Percentiles rank a stretch among this genome's conserved stretches.
Conservation (phyloP, 2,797 vertebrate genomes). For the Malacoctenus gilli region DNA sequence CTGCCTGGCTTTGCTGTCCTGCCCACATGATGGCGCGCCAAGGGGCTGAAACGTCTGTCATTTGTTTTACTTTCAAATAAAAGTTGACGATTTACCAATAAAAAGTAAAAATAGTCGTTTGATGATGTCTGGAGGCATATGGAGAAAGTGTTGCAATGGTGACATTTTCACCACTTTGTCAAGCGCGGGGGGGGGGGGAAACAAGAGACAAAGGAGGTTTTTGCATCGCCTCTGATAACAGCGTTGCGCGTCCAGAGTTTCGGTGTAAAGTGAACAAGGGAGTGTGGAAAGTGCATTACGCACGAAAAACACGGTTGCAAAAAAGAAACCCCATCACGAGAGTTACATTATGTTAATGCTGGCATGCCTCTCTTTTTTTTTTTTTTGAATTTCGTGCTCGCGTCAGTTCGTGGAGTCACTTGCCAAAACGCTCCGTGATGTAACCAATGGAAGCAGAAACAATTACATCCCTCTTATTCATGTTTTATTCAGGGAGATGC, state of each 20-base stretch:
- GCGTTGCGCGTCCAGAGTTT: slow-evolving; percentile 7
- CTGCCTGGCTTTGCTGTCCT: slow-evolving; percentile 81
- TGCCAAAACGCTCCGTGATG: slow-evolving; percentile 29
- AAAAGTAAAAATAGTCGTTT: slow-evolving; percentile 79
- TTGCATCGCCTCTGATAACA: slow-evolving; percentile 31
- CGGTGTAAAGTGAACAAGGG: slow-evolving; percentile 13
- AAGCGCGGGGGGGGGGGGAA: slow-evolving; percentile 53
- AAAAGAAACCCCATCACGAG: neutral
- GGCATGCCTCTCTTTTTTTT: neutral
- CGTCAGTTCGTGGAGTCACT: neutral
- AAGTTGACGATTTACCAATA: slow-evolving; percentile 83
- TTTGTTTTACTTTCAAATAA: slow-evolving; percentile 84
- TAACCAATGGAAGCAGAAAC: slow-evolving; percentile 25
- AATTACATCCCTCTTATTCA: slow-evolving; percentile 5
- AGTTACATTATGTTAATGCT: slow-evolving; percentile 9
- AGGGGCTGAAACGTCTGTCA: slow-evolving; percentile 81
- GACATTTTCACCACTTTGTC: slow-evolving; percentile 62
- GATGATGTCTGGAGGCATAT: slow-evolving; percentile 78
- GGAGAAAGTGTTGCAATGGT: slow-evolving; percentile 67
- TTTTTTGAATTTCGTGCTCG: no score
- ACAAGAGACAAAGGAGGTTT: slow-evolving; percentile 47
- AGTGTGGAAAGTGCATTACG: slow-evolving; percentile 4
- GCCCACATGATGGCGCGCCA: slow-evolving; percentile 78
- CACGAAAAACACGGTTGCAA: slow-evolving; percentile 4
- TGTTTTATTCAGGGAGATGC: slow-evolving; percentile 37